Conservation (phyloP, 2,797 vertebrate species). For the Spheniscus humboldti region DNA sequence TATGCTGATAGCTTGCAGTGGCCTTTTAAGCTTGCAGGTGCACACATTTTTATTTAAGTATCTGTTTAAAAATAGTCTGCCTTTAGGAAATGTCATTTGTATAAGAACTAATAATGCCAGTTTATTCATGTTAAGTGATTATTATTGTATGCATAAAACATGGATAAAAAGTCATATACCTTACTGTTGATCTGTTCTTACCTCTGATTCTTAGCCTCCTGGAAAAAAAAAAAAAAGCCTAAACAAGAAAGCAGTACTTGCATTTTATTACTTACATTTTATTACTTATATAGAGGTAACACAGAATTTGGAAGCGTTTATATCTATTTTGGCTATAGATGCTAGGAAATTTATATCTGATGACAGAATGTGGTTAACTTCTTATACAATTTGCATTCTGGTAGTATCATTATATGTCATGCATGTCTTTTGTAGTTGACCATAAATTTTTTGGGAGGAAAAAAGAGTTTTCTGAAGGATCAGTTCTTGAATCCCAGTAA, state of each 20-base stretch:
- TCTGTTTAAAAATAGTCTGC: background rate
- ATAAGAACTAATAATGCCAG: background rate
- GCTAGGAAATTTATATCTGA: background rate
- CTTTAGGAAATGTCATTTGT: conserved; percentile 23
- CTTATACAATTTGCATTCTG: background rate
- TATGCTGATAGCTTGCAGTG: background rate
- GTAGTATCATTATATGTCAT: background rate
- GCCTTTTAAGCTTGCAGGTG: background rate
- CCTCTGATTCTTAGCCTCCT: background rate
- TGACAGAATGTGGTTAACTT: background rate
- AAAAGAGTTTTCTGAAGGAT: background rate
- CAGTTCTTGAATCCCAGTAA: background rate
- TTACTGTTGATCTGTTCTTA: background rate
- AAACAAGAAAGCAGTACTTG: background rate
- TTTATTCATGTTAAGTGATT: background rate
- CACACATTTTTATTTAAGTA: background rate
- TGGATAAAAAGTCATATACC: background rate
- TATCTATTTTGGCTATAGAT: background rate
- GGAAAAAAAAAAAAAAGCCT: background rate
- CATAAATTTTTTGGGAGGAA: background rate
- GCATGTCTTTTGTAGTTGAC: background rate
- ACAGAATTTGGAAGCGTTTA: background rate
- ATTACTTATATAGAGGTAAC: background rate
- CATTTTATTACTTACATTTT: background rate
- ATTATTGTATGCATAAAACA: background rate